phyloP scores from a whole-genome alignment of 2,888 invertebrate genomes.

The Nomada ferruginata region DNA sequence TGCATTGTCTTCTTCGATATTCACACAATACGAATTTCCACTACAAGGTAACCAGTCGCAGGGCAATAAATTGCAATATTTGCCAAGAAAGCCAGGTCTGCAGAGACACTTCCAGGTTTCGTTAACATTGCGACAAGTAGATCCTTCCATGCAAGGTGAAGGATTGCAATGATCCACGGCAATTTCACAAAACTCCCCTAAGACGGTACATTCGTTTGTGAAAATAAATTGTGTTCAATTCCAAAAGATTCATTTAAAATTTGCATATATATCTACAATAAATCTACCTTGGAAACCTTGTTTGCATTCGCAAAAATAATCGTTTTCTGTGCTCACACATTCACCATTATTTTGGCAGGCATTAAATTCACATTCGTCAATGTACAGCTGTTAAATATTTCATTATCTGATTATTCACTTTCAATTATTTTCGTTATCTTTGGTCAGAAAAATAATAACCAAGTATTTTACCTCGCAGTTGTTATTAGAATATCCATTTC shows the following conservation, averaged over 20 bases:
- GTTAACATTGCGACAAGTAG: conserved; percentile 81
- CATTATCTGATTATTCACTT: conserved; percentile 4
- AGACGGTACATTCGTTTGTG: not conserved
- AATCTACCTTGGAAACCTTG: conserved; percentile 77
- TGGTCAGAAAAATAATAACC: not conserved
- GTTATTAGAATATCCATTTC: conserved; percentile 84
- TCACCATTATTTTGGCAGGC: conserved; percentile 85
- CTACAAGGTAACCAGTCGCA: conserved; percentile 87
- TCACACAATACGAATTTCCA: conserved; percentile 83
- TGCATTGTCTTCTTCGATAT: conserved; percentile 82
- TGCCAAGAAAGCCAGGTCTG: conserved; percentile 85
- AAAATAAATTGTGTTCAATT: not conserved
- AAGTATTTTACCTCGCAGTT: conserved; percentile 84
- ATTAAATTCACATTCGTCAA: conserved; percentile 83
- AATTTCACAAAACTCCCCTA: conserved; percentile 85
- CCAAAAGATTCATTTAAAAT: not conserved
- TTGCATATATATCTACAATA: not conserved
- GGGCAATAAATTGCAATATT: conserved; percentile 85
- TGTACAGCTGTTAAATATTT: conserved; percentile 69
- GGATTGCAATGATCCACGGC: conserved; percentile 85
- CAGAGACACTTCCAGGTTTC: conserved; percentile 85
- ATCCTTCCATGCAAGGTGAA: conserved; percentile 84
- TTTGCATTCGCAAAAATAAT: conserved; percentile 83
- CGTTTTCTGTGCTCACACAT: conserved; percentile 84
- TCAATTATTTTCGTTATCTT: not conserved